Evolutionary conservation across 2,888 invertebrate species (phyloP).

Genomic region (Parasteatoda lunata): DNA sequence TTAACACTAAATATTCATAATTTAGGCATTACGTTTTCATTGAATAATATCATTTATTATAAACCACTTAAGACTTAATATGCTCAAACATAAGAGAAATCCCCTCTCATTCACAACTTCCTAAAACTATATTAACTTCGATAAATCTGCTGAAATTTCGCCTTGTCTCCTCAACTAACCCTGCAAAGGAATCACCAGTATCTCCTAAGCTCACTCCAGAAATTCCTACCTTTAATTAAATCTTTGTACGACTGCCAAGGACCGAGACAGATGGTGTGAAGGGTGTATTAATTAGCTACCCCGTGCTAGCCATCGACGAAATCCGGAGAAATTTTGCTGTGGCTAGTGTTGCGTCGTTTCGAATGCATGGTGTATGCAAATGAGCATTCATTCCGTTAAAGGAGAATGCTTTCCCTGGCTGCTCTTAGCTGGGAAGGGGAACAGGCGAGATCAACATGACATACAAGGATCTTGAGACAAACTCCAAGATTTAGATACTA

Average conservation of each 20-base stretch:
- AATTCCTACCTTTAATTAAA: slow-evolving; percentile 48
- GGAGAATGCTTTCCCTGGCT: background rate
- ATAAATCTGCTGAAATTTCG: too few species aligned
- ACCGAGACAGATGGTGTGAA: slow-evolving; percentile 28
- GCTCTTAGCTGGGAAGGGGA: slow-evolving; percentile 38
- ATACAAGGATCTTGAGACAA: slow-evolving; percentile 51
- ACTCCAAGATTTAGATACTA: slow-evolving; percentile 44
- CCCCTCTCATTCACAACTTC: too few species aligned
- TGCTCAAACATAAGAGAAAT: too few species aligned
- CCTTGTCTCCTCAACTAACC: too few species aligned
- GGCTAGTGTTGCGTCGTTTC: slow-evolving; percentile 20
- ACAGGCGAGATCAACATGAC: slow-evolving; percentile 23
- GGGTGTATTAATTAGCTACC: slow-evolving; percentile 31
- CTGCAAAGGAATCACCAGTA: background rate
- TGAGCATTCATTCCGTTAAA: slow-evolving; percentile 35
- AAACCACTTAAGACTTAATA: too few species aligned
- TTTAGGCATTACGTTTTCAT: too few species aligned
- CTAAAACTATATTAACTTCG: too few species aligned
- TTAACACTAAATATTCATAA: too few species aligned
- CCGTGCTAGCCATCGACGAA: slow-evolving; percentile 3
- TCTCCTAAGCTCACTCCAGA: background rate
- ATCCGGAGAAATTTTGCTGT: slow-evolving; percentile 40
- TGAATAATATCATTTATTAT: too few species aligned
- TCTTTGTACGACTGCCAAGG: slow-evolving; percentile 26
- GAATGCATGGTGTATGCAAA: slow-evolving; percentile 52